Conservation (phyloP, 2,113 vertebrate genomes). For the Smithornis capensis region DNA sequence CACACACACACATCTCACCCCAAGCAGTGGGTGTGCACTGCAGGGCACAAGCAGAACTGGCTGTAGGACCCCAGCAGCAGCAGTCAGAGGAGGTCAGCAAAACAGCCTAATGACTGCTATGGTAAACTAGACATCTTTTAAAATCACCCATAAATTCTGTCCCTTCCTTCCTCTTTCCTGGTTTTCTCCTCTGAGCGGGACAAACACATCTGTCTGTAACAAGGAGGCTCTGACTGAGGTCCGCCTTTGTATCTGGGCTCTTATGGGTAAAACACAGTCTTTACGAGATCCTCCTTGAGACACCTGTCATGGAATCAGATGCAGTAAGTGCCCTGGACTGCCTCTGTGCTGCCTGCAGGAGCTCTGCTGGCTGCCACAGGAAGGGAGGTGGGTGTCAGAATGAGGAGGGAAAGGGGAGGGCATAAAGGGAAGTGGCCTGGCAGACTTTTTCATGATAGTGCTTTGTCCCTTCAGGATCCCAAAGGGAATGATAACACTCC, state of each 20-base stretch:
- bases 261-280: not conserved
- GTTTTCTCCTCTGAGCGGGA: not conserved
- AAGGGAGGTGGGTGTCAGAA: not conserved
- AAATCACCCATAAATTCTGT: not conserved
- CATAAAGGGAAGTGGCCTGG: not conserved
- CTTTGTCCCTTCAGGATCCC: not conserved
- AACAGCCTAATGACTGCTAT: not conserved
- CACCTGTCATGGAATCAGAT: not conserved
- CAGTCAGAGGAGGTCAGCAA: not conserved
- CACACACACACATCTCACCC: no score
- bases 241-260: not conserved
- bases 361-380: rapidly evolving
- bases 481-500: not conserved
- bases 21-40: rapidly evolving
- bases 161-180: not conserved
- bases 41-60: not conserved
- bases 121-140: not conserved
- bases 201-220: not conserved
- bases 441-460: not conserved
- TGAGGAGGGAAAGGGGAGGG: not conserved
- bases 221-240: not conserved
- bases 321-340: not conserved
- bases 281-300: not conserved
- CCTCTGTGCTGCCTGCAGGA: not conserved
- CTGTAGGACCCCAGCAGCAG: not conserved